Percentiles rank a stretch among this genome's conserved stretches.
These are phyloP conservation scores for Myocastor coypus DNA, from an alignment of 2,113 vertebrate genomes.

Conservation along the genomic window DNA sequence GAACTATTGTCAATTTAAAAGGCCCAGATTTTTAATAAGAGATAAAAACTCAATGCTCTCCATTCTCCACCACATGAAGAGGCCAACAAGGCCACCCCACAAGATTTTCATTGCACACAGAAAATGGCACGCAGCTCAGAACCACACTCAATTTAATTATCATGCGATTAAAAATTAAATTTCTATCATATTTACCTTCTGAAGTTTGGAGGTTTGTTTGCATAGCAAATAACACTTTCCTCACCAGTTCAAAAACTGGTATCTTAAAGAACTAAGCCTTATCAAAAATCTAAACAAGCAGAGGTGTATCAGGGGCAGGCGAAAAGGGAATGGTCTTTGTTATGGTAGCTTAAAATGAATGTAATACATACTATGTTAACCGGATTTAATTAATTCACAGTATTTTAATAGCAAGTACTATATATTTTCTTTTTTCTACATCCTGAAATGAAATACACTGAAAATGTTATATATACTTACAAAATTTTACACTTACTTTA, in stretches of 20 bases:
- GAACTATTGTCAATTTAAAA: neutral
- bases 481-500: neutral
- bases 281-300: slow-evolving; percentile 13
- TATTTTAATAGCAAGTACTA: neutral
- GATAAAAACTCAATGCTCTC: neutral
- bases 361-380: neutral
- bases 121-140: neutral
- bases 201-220: neutral
- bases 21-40: neutral
- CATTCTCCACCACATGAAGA: neutral
- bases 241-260: neutral
- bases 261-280: slow-evolving; percentile 12
- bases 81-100: neutral
- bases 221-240: neutral
- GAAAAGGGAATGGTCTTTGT: neutral
- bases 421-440: neutral
- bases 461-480: neutral
- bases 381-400: neutral
- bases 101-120: neutral
- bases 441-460: neutral
- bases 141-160: neutral
- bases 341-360: neutral
- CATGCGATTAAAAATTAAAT: slow-evolving; percentile 21
- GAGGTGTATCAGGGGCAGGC: neutral
- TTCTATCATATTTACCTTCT: slow-evolving; percentile 20